A percentile compares a stretch with the other conserved stretches of the same genome.
phyloP scores from a whole-genome alignment of 2,888 invertebrate genomes.

The Orthosia cruda region DNA sequence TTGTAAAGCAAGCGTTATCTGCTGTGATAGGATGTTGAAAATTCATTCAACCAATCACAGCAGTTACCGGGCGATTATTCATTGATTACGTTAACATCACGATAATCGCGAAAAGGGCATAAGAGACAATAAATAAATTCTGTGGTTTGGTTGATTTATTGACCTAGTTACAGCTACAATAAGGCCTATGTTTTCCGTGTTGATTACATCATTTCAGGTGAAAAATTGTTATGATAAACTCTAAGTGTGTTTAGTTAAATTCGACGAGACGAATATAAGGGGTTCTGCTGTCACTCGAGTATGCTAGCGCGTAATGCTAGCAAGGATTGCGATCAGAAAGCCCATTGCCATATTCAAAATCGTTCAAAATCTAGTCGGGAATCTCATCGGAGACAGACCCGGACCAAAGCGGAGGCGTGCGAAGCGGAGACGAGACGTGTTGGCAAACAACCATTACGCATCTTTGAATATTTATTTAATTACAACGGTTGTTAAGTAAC shows the following conservation, averaged over 20 bases:
- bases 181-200: conserved; percentile 49
- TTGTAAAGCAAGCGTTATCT: no score
- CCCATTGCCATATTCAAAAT: not conserved
- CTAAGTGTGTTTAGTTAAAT: conserved; percentile 1
- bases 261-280: not conserved
- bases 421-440: no score
- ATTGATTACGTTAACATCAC: no score
- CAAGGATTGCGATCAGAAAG: not conserved
- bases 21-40: no score
- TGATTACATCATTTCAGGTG: conserved; percentile 4
- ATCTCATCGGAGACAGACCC: not conserved
- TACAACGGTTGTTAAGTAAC: no score
- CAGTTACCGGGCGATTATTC: no score
- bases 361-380: not conserved
- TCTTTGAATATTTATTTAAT: no score
- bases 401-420: no score
- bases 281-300: not conserved
- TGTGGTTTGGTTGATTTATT: conserved; percentile 31
- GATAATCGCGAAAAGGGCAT: no score
- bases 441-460: no score
- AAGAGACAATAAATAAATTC: conserved; percentile 33
- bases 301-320: not conserved
- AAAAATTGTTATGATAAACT: conserved; percentile 22
- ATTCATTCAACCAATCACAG: no score
- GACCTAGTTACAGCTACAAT: conserved; percentile 51